Base-by-base conservation (phyloP, 1,140 invertebrate genomes). In the Leptinotarsa undecemlineata region DNA sequence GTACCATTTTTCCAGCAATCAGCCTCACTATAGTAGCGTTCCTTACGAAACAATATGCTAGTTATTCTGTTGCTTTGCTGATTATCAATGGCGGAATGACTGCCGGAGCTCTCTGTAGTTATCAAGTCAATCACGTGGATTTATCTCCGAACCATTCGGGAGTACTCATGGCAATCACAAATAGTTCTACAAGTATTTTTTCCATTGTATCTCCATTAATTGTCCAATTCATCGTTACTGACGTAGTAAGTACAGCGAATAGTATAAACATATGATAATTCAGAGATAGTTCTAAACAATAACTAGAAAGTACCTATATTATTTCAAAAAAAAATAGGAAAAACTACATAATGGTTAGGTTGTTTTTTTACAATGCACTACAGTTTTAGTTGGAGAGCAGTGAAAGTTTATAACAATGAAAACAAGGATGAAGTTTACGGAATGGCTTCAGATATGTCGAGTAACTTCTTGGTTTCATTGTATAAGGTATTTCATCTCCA, bases 101-200 rank as follows among this genome's bases (percentile, higher is more conserved):
- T 77, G 91, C 93, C 14, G 92, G 92, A 17, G 87, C 90, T 23
- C 93, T 91, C 74, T 90, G 92, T 60, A 95, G 94, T 3, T 92
- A 85, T 71, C 83, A 87, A 73, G 83, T 89, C 4, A 93, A 93
- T 80, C 91, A 93, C 80, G 87, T 94, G 20, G 92, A 94, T 80
- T 87, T 95, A 68, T 89, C 92, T 1, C 91, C 91, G 11, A 92
- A 90, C 84, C 90, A 88, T 84, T 92, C 92, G 20, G 91, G 92
- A n/a, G 89, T 89, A 1, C 83, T 93, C 76, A 92, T 94, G 90
- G 92, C 93, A 5, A 86, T 95, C 19, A 93, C 92, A 51, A 95
- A 95, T 83, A 91, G 92, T n/a, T 85, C 90, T 26, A 90, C 92
- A 0, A 95, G 93, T 74, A 81, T 92, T 6, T 89, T 91, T 33